Conservation (phyloP, 2,113 vertebrate species). For the Hypocryptadius cinnamomeus region DNA sequence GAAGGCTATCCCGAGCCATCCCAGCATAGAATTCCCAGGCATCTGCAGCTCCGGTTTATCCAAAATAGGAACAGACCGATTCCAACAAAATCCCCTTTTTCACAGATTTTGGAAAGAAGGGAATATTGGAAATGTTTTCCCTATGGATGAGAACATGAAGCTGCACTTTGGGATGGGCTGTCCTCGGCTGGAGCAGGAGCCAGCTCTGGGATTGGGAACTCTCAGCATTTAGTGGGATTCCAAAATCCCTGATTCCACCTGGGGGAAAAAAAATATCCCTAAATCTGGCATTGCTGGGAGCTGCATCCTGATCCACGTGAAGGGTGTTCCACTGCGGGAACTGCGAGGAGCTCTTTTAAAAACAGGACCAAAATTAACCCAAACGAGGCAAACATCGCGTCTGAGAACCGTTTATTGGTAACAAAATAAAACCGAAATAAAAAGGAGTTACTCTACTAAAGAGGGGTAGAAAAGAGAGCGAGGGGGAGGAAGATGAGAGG, state of each 20-base stretch:
- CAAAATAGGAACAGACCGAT: accelerated
- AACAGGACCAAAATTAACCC: neutral
- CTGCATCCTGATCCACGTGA: neutral
- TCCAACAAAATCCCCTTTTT: neutral
- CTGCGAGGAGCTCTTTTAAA: too few relatives aligned
- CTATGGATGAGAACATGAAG: accelerated
- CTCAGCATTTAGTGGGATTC: neutral
- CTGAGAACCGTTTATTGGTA: neutral
- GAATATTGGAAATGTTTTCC: neutral
- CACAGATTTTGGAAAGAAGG: neutral
- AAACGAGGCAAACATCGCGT: neutral
- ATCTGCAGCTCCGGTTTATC: neutral
- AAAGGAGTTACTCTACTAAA: neutral
- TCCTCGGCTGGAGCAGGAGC: neutral
- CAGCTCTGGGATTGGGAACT: neutral
- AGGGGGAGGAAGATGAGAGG: neutral
- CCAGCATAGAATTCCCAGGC: neutral
- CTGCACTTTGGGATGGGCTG: neutral
- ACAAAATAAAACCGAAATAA: neutral
- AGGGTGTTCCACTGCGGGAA: neutral
- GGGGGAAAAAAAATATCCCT: neutral
- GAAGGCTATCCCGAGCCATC: neutral
- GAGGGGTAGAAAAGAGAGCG: neutral
- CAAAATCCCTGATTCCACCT: neutral
- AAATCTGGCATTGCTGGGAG: neutral